Evolutionary conservation across 2,113 vertebrate genomes (phyloP).

Genomic region (Probosciger aterrimus): DNA sequence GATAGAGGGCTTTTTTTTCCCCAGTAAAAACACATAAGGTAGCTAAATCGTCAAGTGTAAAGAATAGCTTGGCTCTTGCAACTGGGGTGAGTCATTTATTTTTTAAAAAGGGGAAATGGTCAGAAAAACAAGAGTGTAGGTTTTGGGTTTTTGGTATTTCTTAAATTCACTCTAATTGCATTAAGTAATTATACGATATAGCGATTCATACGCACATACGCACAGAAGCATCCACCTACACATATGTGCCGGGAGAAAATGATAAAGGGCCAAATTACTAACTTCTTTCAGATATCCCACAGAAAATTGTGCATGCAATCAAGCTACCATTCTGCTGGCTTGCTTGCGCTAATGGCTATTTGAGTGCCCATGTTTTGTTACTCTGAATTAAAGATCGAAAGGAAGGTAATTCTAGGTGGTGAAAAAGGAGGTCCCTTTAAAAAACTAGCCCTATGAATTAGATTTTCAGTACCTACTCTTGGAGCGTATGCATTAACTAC

Average conservation of each 20-base stretch:
- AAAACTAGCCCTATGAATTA: not conserved
- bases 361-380: constrained; percentile 54
- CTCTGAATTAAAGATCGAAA: constrained; percentile 51
- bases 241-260: constrained; percentile 11
- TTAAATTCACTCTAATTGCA: constrained; percentile 34
- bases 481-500: not conserved
- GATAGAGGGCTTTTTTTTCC: constrained; percentile 68
- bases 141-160: constrained; percentile 6
- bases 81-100: constrained; percentile 59
- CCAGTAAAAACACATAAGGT: constrained; percentile 79
- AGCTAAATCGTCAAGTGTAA: constrained; percentile 67
- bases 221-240: constrained; percentile 43
- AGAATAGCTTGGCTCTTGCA: constrained; percentile 66
- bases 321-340: constrained; percentile 47
- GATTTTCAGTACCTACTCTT: not conserved
- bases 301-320: constrained; percentile 45
- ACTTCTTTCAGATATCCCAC: constrained; percentile 36
- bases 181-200: constrained; percentile 50
- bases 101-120: constrained; percentile 59
- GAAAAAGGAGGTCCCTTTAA: not conserved
- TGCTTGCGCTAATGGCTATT: constrained; percentile 48
- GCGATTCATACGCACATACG: not conserved
- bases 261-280: constrained; percentile 57
- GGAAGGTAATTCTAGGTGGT: constrained; percentile 25
- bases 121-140: constrained; percentile 20